Percentiles rank a stretch among this genome's conserved stretches.
These are phyloP conservation scores for Sarcoramphus papa DNA, from an alignment of 2,797 vertebrate genomes.

Conservation along the genomic window DNA sequence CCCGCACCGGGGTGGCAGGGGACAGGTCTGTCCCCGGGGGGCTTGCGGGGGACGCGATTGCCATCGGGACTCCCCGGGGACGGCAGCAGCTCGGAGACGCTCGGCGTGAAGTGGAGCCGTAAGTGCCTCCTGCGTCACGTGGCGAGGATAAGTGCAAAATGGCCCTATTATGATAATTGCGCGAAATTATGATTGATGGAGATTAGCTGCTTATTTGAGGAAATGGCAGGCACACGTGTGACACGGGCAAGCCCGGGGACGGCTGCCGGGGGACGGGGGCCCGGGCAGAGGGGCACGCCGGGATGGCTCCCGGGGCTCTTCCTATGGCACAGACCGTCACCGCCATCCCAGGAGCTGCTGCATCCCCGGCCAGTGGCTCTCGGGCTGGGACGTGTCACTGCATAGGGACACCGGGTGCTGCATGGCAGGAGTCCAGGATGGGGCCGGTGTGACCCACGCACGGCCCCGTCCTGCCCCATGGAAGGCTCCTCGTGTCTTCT, in stretches of 20 bases:
- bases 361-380: accelerated
- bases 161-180: conserved; percentile 61
- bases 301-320: not conserved
- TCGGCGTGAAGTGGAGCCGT: conserved; percentile 7
- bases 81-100: not conserved
- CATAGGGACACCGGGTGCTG: accelerated
- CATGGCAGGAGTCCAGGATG: not conserved
- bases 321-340: accelerated
- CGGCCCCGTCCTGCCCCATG: accelerated
- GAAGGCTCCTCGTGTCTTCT: not conserved
- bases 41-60: not conserved
- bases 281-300: accelerated
- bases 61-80: not conserved
- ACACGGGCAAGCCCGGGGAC: not conserved
- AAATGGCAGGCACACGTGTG: conserved; percentile 11
- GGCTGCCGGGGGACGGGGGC: not conserved
- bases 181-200: conserved; percentile 55
- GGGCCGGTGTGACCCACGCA: accelerated
- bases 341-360: accelerated
- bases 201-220: conserved; percentile 47
- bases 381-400: not conserved
- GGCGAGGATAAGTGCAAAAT: conserved; percentile 53
- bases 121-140: conserved; percentile 45
- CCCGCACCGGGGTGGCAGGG: not conserved
- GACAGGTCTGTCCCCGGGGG: not conserved